Base-by-base conservation (phyloP, 1,140 invertebrate genomes). In the Penaeus chinensis region DNA sequence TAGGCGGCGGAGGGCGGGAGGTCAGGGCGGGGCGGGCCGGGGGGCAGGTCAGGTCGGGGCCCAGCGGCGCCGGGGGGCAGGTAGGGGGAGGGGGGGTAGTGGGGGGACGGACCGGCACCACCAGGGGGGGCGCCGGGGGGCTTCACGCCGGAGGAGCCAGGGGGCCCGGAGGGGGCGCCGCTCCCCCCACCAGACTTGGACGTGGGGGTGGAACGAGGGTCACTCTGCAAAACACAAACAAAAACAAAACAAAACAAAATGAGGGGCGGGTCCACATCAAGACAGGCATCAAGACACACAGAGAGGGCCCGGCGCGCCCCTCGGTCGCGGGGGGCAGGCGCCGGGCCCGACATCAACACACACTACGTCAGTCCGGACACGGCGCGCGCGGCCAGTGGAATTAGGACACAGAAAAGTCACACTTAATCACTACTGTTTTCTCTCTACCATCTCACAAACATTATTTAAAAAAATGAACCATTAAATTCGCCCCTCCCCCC, bases 141-240 rank as follows among this genome's bases (percentile, higher is more conserved):
- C 62, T 86, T 86, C 24, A 69, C 82, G 24, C 66, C 66, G 71
- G 87, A 88, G 76, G 87, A 82, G 24, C 82, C 71, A 54, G 69
- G 74, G 82, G 87, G 76, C 69, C 66, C 69, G 20, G 87, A 66
- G 37, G 87, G 76, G 74, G 82, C 74, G n/a, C 74, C 82, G 42
- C 54, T 84, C 80, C 87, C 82, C 81, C 74, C 85, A 24, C 62
- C 63, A 47, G 82, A 79, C 76, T 88, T 88, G 87, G 87, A 88
- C 69, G 87, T 84, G 82, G 87, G 77, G 76, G 87, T 81, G 88
- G 78, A 77, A 61, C 86, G 89, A 69, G 86, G 89, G 74, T 90
- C 89, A 74, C 82, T 81, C 89, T 90, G 89, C 61, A 84, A 88
- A 83, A 84, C 82, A 83, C 42, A 61, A 77, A 88, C 87, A 88